Conservation (phyloP, 2,888 invertebrate genomes). For the Augochlorella aurata region DNA sequence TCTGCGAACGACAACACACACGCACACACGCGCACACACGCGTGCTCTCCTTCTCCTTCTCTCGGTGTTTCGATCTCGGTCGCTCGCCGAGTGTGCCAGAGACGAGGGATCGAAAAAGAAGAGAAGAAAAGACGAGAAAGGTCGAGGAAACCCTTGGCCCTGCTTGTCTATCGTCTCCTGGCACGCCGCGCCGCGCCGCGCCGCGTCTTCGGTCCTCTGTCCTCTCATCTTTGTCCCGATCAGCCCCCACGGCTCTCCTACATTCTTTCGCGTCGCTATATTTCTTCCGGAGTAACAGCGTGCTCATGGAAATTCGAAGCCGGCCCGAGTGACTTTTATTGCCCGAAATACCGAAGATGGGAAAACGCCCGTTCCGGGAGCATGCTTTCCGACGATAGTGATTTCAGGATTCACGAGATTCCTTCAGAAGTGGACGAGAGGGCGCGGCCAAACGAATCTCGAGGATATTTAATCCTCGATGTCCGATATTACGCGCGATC, state of each 20-base stretch:
- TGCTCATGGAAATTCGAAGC: constrained; percentile 30
- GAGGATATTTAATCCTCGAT: too few relatives aligned
- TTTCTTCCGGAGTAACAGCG: not conserved
- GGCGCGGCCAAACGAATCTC: too few relatives aligned
- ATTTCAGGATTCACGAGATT: not conserved
- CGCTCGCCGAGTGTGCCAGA: constrained; percentile 33
- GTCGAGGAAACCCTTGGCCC: constrained; percentile 54
- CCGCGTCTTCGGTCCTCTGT: not conserved
- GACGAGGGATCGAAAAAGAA: constrained; percentile 24
- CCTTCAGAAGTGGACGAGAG: not conserved
- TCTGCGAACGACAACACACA: constrained; percentile 60
- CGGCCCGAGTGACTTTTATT: constrained; percentile 19
- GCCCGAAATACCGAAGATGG: not conserved
- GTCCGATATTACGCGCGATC: too few relatives aligned
- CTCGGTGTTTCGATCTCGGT: constrained; percentile 17
- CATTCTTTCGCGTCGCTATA: constrained; percentile 30
- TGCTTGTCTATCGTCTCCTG: constrained; percentile 34
- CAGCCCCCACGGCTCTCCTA: constrained; percentile 19
- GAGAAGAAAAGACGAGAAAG: constrained; percentile 28
- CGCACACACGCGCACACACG: constrained; percentile 40
- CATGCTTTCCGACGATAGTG: not conserved
- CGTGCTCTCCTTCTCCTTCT: too few relatives aligned
- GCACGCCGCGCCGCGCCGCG: not conserved
- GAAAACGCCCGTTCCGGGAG: not conserved
- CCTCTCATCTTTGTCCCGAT: constrained; percentile 35